Conservation (phyloP, 2,797 vertebrate genomes). For the Tapirus indicus region DNA sequence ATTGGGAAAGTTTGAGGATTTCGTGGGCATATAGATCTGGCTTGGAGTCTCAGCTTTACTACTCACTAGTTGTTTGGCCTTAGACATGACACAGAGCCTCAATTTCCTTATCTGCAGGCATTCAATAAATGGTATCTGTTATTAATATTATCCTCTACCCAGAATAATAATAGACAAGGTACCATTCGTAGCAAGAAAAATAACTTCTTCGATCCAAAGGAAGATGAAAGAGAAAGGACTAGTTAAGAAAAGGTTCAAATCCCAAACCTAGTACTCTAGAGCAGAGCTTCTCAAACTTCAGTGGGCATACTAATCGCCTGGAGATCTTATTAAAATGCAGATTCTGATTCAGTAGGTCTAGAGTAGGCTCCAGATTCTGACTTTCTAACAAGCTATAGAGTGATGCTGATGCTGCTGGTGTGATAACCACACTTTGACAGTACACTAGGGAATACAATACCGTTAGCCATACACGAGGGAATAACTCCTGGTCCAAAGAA, state of each 20-base stretch:
- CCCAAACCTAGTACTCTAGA: slow-evolving; percentile 42
- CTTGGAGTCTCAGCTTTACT: not conserved
- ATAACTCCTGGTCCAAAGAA: not conserved
- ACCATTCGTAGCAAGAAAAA: slow-evolving; percentile 33
- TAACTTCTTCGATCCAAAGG: slow-evolving; percentile 36
- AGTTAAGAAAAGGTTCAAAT: slow-evolving; percentile 48
- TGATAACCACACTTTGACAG: slow-evolving; percentile 8
- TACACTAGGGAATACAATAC: not conserved
- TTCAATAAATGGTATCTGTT: not conserved
- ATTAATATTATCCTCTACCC: slow-evolving; percentile 13
- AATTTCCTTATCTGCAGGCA: slow-evolving; percentile 49
- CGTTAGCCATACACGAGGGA: not conserved
- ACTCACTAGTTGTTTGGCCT: slow-evolving; percentile 31
- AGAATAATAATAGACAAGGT: slow-evolving; percentile 35
- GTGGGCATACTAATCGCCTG: not conserved
- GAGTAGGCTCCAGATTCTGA: not conserved
- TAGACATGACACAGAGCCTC: not conserved
- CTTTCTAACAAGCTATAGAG: slow-evolving; percentile 4
- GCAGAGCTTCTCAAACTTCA: slow-evolving; percentile 10
- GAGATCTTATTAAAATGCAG: not conserved
- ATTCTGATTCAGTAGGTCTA: slow-evolving; percentile 40
- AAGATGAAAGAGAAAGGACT: slow-evolving; percentile 22
- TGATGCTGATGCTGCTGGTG: not conserved
- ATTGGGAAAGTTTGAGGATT: not conserved
- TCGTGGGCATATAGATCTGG: not conserved